Conservation (phyloP, 2,113 vertebrate genomes). For the Acinonyx jubatus region DNA sequence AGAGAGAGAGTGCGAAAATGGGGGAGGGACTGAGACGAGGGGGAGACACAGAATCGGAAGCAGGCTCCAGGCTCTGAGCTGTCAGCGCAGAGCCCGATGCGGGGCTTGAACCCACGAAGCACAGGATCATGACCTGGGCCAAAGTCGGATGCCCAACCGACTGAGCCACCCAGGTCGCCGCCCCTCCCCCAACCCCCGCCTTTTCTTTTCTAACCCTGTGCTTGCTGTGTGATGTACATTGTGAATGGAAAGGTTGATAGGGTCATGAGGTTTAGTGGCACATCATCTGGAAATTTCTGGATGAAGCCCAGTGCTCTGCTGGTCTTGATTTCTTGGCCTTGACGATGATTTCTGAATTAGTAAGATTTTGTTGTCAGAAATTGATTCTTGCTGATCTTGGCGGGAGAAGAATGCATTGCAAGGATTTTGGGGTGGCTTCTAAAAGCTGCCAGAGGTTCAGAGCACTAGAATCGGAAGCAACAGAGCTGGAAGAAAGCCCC, state of each 20-base stretch:
- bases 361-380: background rate
- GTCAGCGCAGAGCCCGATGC: too few relatives aligned
- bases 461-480: background rate
- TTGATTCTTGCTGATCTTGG: background rate
- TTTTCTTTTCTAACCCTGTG: background rate
- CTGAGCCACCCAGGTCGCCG: too few relatives aligned
- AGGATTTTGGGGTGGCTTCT: background rate
- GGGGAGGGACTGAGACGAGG: too few relatives aligned
- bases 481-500: background rate
- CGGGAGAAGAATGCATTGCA: background rate
- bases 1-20: too few relatives aligned
- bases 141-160: too few relatives aligned
- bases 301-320: background rate
- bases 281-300: background rate
- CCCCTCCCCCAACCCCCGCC: too few relatives aligned
- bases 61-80: too few relatives aligned
- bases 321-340: background rate
- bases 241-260: background rate
- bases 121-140: too few relatives aligned
- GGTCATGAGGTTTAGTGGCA: background rate
- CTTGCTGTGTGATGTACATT: background rate
- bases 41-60: too few relatives aligned
- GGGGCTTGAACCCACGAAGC: too few relatives aligned
- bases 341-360: background rate
- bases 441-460: background rate